Conservation (phyloP, 2,113 vertebrate species). For the Nanorana parkeri region DNA sequence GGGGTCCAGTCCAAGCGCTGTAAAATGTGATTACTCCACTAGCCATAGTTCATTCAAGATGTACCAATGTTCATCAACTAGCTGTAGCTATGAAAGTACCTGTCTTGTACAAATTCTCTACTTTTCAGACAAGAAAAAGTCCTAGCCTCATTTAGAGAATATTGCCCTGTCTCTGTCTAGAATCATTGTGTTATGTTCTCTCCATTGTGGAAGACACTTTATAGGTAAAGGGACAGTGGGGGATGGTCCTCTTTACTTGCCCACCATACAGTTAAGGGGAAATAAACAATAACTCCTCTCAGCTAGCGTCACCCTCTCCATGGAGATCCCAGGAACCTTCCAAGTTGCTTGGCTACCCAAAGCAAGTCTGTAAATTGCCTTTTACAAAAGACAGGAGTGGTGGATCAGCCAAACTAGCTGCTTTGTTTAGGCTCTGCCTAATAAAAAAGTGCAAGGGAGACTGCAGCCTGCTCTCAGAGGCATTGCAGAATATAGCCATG, state of each 20-base stretch:
- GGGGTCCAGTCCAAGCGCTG: too few relatives aligned
- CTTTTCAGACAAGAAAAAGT: not conserved
- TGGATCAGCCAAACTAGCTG: conserved; percentile 56
- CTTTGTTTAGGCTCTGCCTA: conserved; percentile 59
- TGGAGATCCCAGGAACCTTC: conserved; percentile 76
- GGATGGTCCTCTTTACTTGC: conserved; percentile 61
- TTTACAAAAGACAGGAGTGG: conserved; percentile 55
- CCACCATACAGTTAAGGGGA: conserved; percentile 60
- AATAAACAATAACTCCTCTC: conserved; percentile 70
- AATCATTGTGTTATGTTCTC: not conserved
- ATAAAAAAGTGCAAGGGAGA: conserved; percentile 17
- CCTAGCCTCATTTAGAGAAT: not conserved
- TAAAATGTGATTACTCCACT: too few relatives aligned
- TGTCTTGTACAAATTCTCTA: not conserved
- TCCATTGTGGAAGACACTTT: conserved; percentile 11
- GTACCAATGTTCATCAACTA: too few relatives aligned
- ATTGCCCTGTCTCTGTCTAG: not conserved
- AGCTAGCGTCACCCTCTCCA: conserved; percentile 74
- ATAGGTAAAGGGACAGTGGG: not conserved
- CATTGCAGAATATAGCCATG: not conserved
- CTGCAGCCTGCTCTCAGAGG: not conserved
- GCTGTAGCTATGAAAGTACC: too few relatives aligned
- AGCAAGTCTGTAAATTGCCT: conserved; percentile 57
- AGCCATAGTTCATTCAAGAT: too few relatives aligned
- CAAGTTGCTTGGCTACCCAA: conserved; percentile 75